Evolutionary conservation across 2,888 invertebrate genomes (phyloP).

Genomic region (Eledone cirrhosa): DNA sequence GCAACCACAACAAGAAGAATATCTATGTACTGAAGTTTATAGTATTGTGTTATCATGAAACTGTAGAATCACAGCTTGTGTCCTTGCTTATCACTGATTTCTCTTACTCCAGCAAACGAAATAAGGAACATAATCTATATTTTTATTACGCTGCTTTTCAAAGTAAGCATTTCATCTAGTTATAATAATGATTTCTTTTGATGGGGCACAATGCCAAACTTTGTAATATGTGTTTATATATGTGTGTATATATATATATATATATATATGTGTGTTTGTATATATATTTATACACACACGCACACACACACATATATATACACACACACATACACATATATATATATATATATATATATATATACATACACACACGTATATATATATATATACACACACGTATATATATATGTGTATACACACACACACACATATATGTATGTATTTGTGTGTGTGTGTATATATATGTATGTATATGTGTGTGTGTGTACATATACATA

Average conservation of each 20-base stretch:
- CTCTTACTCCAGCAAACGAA: too few relatives aligned
- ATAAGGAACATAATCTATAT: too few relatives aligned
- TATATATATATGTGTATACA: background rate
- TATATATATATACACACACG: background rate
- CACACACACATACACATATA: background rate
- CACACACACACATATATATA: conserved; percentile 19
- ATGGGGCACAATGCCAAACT: too few relatives aligned
- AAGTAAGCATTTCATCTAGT: too few relatives aligned
- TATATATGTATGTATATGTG: conserved; percentile 3
- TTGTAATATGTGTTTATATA: background rate
- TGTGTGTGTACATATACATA: background rate
- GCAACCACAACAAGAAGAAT: too few relatives aligned
- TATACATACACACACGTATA: conserved; percentile 4
- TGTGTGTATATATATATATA: conserved; percentile 4
- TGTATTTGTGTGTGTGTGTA: background rate
- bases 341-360: conserved; percentile 21
- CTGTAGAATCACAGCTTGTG: too few relatives aligned
- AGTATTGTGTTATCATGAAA: too few relatives aligned
- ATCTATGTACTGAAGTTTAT: too few relatives aligned
- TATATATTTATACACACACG: conserved; percentile 23
- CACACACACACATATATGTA: background rate
- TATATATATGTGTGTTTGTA: conserved; percentile 18
- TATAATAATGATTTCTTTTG: too few relatives aligned
- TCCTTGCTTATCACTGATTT: too few relatives aligned
- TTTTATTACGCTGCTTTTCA: too few relatives aligned